Conservation (phyloP, 2,113 vertebrate species). For the Paraplagusia blochii region DNA sequence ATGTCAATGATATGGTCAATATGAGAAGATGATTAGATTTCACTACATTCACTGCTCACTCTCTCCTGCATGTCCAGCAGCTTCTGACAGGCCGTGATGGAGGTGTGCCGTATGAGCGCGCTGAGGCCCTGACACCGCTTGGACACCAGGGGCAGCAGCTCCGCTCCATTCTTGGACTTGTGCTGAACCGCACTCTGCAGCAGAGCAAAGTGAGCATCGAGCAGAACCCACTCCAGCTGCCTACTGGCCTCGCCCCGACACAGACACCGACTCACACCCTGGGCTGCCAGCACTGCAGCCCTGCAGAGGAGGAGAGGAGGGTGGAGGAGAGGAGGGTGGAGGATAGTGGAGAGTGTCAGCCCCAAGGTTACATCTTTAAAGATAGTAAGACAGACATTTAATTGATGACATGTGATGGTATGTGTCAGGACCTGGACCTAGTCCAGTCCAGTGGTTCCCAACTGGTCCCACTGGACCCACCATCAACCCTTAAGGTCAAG, state of each 20-base stretch:
- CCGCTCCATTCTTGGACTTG: not conserved
- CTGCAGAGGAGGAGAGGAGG: slow-evolving; percentile 28
- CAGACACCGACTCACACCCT: slow-evolving; percentile 68
- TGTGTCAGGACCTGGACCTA: too few species aligned
- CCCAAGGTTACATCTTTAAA: too few species aligned
- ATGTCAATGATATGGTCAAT: too few species aligned
- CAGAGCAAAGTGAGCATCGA: slow-evolving; percentile 69
- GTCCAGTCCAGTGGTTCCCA: too few species aligned
- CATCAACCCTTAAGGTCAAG: too few species aligned
- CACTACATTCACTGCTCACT: slow-evolving; percentile 27
- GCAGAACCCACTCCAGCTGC: slow-evolving; percentile 74
- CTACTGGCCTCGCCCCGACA: slow-evolving; percentile 52
- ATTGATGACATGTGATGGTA: too few species aligned
- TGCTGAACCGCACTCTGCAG: slow-evolving; percentile 67
- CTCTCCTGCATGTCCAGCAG: slow-evolving; percentile 59
- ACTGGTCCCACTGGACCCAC: too few species aligned
- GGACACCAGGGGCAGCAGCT: slow-evolving; percentile 50
- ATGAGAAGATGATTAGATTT: too few species aligned
- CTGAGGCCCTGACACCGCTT: slow-evolving; percentile 54
- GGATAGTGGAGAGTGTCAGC: too few species aligned
- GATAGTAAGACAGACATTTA: too few species aligned
- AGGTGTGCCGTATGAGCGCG: slow-evolving; percentile 52
- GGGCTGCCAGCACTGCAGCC: slow-evolving; percentile 60
- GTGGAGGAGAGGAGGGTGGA: too few species aligned
- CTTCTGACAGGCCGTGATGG: slow-evolving; percentile 54